Percentiles rank a stretch among this genome's conserved stretches.
Evolutionary conservation across 2,888 invertebrate species (phyloP).

Genomic region (Tenthredo notha): DNA sequence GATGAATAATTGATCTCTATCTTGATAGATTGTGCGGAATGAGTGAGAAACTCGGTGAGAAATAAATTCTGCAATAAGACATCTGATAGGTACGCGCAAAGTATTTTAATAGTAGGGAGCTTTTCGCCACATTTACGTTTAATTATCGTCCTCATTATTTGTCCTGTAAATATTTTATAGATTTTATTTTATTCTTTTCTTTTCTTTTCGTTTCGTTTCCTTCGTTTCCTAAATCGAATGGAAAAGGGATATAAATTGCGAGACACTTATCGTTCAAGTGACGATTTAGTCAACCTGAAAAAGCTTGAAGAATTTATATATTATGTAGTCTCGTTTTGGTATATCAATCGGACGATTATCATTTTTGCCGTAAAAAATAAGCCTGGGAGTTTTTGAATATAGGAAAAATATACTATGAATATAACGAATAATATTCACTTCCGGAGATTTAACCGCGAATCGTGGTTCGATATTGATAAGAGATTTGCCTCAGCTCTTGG

Average conservation of each 20-base stretch:
- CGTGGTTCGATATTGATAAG: background rate
- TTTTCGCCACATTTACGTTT: background rate
- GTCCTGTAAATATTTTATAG: too few species aligned
- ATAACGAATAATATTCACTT: conserved; percentile 16
- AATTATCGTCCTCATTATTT: background rate
- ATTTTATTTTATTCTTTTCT: too few species aligned
- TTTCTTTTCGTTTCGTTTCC: background rate
- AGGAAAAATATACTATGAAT: background rate
- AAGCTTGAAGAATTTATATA: background rate
- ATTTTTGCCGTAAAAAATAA: conserved; percentile 3
- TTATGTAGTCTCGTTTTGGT: background rate
- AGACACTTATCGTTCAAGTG: background rate
- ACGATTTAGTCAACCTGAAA: background rate
- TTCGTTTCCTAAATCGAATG: background rate
- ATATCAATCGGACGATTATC: background rate
- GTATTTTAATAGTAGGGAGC: background rate
- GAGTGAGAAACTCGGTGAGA: background rate
- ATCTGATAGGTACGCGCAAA: too few species aligned
- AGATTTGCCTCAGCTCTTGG: background rate
- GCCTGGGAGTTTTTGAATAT: conserved; percentile 9
- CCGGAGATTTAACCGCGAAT: conserved; percentile 17
- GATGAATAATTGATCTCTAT: background rate
- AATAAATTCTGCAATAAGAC: background rate
- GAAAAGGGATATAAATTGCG: background rate
- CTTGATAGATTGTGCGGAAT: background rate